Conservation (phyloP, 2,797 vertebrate genomes). For the Eulemur albifrons region DNA sequence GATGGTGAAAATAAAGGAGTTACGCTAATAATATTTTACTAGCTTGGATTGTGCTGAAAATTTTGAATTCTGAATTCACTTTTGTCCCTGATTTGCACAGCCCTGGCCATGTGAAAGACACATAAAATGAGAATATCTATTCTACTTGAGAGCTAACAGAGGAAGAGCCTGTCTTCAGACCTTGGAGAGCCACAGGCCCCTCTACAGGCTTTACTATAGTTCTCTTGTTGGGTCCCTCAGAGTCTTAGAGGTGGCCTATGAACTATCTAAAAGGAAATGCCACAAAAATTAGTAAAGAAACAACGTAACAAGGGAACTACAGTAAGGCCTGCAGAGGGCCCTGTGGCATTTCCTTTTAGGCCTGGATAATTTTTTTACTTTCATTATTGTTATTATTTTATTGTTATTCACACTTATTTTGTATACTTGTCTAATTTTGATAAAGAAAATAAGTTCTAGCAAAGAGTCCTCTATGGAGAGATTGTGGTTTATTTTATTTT, state of each 20-base stretch:
- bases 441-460: not conserved
- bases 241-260: not conserved
- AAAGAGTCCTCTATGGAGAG: not conserved
- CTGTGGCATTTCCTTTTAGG: not conserved
- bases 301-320: not conserved
- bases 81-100: not conserved
- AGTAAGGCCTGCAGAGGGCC: not conserved
- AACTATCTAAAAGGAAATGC: not conserved
- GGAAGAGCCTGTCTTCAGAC: not conserved
- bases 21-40: not conserved
- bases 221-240: not conserved
- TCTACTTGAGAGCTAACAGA: not conserved
- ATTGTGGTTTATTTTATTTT: not conserved
- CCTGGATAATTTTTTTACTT: not conserved
- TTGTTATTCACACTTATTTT: slow-evolving; percentile 5
- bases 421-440: not conserved
- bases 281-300: too few relatives aligned
- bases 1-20: not conserved
- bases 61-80: not conserved
- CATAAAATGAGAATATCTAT: not conserved
- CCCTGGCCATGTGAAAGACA: not conserved
- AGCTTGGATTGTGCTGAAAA: not conserved
- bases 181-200: not conserved
- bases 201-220: not conserved
- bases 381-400: not conserved